These are phyloP conservation scores for Coracopsis vasa DNA, from an alignment of 2,113 vertebrate species.

Conservation along the genomic window DNA sequence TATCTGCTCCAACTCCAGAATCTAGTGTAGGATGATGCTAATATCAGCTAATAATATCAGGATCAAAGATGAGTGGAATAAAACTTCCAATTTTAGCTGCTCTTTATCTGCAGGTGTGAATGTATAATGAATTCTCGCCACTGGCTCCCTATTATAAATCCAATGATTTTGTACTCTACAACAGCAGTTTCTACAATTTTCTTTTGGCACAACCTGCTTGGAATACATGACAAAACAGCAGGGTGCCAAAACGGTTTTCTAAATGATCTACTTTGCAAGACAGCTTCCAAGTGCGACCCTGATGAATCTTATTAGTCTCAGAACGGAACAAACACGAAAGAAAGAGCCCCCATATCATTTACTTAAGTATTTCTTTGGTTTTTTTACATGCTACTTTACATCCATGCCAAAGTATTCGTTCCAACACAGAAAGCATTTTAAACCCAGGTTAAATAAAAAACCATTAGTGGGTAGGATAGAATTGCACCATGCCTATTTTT, in stretches of 20 bases:
- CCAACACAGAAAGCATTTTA: background rate
- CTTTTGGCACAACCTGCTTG: constrained; percentile 50
- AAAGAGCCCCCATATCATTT: background rate
- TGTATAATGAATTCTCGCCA: constrained; percentile 60
- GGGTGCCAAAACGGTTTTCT: constrained; percentile 46
- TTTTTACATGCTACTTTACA: background rate
- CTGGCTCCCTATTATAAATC: constrained; percentile 41
- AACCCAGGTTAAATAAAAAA: constrained; percentile 6
- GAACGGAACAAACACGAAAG: constrained; percentile 20
- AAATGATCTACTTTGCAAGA: constrained; percentile 45
- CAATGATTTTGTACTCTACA: constrained; percentile 37
- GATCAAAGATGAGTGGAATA: constrained; percentile 65
- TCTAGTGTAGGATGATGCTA: constrained; percentile 45
- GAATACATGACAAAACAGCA: constrained; percentile 7
- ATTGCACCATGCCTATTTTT: constrained; percentile 22
- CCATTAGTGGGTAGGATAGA: background rate
- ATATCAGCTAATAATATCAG: constrained; percentile 58
- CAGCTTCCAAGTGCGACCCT: constrained; percentile 53
- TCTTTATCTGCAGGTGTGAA: constrained; percentile 70
- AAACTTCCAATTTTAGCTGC: constrained; percentile 60
- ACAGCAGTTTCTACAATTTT: constrained; percentile 55
- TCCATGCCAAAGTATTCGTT: background rate
- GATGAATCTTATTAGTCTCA: constrained; percentile 34
- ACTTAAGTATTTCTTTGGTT: background rate
- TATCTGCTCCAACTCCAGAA: background rate